Base-by-base conservation (phyloP, 2,888 invertebrate species). In the Drosophila nr. medialis region DNA sequence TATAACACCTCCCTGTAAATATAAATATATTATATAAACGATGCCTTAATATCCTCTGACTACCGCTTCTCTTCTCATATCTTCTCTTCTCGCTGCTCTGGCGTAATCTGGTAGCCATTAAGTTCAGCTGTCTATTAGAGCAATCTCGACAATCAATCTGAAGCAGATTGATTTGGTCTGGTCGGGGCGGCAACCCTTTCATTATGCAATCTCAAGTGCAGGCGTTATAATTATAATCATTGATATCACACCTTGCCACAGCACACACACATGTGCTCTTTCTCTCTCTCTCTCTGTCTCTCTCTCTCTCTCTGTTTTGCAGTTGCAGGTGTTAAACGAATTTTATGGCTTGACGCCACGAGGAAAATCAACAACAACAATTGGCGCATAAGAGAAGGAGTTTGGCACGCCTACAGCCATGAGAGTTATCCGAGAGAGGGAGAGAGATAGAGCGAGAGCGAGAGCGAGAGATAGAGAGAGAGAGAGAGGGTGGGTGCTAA, bases 331-430 rank as follows among this genome's bases (percentile, higher is more conserved):
- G 89, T 48, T 90, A 86, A 86, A 77, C 80, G 66, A 74, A 86
- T 88, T 86, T 80, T 83, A 86, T 90, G 89, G 90, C 86, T 88
- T 86, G 67, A 86, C 90, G 86, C 86, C 86, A 83, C 62, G 51
- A 60, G 60, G 42, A 51, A 38, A 24, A 49, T 15, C 40, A 64
- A 64, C 48, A 66, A 68, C 24, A 69, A 61, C 70, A 74, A 82
- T 66, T 70, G 64, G 69, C 51, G 81, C 68, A 55, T 64, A 61
- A 79, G n/a, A 72, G 75, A 40, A 73, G 77, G 72, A 62, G 61
- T 63, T 53, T 54, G 76, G 29, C 64, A 78, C 77, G 67, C 77
- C 77, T 51, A 49, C 66, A 18, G 40, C 48, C 24, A 58, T 36
- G 36, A 48, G 36, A 50, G 36, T 64, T 64, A 76, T 75, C 62